A percentile compares a stretch with the other conserved stretches of the same genome.
Conservation (phyloP, 2,888 invertebrate genomes). For the Poecilobothrus nobilitatus region DNA sequence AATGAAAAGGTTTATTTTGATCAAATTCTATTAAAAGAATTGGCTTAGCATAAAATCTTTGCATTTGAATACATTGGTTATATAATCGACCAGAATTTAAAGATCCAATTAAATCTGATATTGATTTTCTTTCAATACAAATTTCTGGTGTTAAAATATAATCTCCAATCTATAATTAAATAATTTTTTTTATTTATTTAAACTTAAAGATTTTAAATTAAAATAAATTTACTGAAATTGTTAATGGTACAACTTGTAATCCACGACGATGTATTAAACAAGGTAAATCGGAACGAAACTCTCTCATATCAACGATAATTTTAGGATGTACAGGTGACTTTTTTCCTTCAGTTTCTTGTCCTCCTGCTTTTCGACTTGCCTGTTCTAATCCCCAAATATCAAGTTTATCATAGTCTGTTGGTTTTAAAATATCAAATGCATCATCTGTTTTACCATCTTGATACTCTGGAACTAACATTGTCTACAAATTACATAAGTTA, state of each 20-base stretch:
- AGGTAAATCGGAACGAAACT: conserved; percentile 94
- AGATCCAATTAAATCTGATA: conserved; percentile 93
- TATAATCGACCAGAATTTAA: conserved; percentile 90
- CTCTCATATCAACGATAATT: conserved; percentile 92
- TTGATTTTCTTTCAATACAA: conserved; percentile 93
- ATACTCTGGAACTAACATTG: conserved; percentile 78
- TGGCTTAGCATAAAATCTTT: conserved; percentile 75
- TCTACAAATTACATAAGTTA: conserved; percentile 45
- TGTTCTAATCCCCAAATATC: conserved; percentile 27
- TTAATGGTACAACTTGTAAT: conserved; percentile 82
- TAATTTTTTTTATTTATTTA: conserved; percentile 19
- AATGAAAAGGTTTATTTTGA: conserved; percentile 80
- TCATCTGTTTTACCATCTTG: conserved; percentile 76
- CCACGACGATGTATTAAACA: conserved; percentile 86
- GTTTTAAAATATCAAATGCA: conserved; percentile 44
- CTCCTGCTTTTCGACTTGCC: conserved; percentile 60
- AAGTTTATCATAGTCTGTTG: conserved; percentile 30
- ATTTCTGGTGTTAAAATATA: conserved; percentile 95
- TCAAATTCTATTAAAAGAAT: conserved; percentile 94
- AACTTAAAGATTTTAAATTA: background rate
- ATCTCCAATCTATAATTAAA: conserved; percentile 71
- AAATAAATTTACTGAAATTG: conserved; percentile 53
- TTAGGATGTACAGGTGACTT: conserved; percentile 36
- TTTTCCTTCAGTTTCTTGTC: conserved; percentile 28
- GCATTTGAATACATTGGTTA: conserved; percentile 92